Evolutionary conservation across 2,888 invertebrate species (phyloP), one percentile per base, ranked within the genome.

Genomic region (Cybosia mesomella): DNA sequence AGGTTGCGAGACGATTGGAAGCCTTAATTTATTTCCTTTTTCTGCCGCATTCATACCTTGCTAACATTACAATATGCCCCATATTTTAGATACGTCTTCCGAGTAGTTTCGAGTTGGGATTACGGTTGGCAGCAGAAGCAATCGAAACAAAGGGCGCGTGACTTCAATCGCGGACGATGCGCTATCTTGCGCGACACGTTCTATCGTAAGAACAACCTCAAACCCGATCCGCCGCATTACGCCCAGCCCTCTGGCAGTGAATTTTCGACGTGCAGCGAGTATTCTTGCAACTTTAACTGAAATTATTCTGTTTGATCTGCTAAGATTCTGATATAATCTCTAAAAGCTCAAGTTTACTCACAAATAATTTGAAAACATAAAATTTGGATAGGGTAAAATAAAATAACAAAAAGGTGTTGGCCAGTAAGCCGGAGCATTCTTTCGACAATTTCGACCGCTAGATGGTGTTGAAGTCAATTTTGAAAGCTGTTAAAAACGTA

Each of bases 41-140:
- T n/a, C n/a, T n/a, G n/a, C n/a, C n/a, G n/a, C n/a, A n/a, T n/a
- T n/a, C n/a, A n/a, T n/a, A n/a, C n/a, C n/a, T n/a, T n/a, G n/a
- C n/a, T n/a, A n/a, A 34, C 43, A 43, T 18, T 43, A 43, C 18
- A 43, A 43, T 49, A 49, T 49, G n/a, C 18, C n/a, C 1, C 22
- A 18, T 34, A n/a, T 72, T 68, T 0, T 68, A 94, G 96, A 74
- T 96, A 91, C 77, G 95, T 92, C 78, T 95, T 95, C 80, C 95
- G 96, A 5, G 88, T 95, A 79, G 85, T 89, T 1, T 85, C 94
- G 0, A 95, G 87, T 82, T 96, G 94, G 91, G 93, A 93, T 77
- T 96, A 96, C 86, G 96, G 96, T 1, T 96, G 96, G 96, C 93
- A 95, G 60, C 95, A 96, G 90, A 95, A 92, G 85, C 83, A 87